A percentile compares a stretch with the other conserved stretches of the same genome.
Conservation (phyloP, 2,888 invertebrate species). For the Hydropsyche betteni region DNA sequence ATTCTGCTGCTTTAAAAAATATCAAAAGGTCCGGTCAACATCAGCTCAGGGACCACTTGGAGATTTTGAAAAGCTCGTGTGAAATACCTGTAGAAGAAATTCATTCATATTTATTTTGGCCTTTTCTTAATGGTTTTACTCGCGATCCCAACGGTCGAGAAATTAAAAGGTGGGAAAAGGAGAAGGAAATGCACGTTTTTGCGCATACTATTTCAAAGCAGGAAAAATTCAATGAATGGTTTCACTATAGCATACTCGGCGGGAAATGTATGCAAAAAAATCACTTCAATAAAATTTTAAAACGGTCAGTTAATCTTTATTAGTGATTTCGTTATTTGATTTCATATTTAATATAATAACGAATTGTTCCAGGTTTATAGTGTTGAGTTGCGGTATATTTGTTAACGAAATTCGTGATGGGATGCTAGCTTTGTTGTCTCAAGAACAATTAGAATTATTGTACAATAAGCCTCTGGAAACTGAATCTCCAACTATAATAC, state of each 20-base stretch:
- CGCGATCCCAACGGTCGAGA: constrained; percentile 55
- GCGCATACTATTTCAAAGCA: constrained; percentile 54
- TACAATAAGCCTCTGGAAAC: constrained; percentile 52
- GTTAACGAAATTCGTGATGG: constrained; percentile 57
- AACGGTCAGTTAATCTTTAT: constrained; percentile 53
- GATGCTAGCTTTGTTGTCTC: constrained; percentile 57
- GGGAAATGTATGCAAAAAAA: constrained; percentile 50
- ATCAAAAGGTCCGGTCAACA: constrained; percentile 58
- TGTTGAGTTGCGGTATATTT: constrained; percentile 58
- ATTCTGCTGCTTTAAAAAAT: constrained; percentile 57
- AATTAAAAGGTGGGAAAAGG: constrained; percentile 56
- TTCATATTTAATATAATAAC: neutral
- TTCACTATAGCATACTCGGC: constrained; percentile 53
- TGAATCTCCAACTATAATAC: constrained; percentile 55
- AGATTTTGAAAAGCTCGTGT: constrained; percentile 53
- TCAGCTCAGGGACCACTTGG: constrained; percentile 57
- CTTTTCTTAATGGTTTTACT: constrained; percentile 55
- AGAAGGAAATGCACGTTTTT: constrained; percentile 56
- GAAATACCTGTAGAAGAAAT: constrained; percentile 49
- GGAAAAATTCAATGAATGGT: constrained; percentile 55
- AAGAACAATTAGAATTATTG: constrained; percentile 56
- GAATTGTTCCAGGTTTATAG: constrained; percentile 54
- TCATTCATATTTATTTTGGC: constrained; percentile 57
- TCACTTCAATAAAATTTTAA: constrained; percentile 54
- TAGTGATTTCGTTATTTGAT: neutral